Evolutionary conservation across 1,140 invertebrate genomes (phyloP), one percentile per base, ranked within the genome.

Genomic region (Nebria ingens): DNA sequence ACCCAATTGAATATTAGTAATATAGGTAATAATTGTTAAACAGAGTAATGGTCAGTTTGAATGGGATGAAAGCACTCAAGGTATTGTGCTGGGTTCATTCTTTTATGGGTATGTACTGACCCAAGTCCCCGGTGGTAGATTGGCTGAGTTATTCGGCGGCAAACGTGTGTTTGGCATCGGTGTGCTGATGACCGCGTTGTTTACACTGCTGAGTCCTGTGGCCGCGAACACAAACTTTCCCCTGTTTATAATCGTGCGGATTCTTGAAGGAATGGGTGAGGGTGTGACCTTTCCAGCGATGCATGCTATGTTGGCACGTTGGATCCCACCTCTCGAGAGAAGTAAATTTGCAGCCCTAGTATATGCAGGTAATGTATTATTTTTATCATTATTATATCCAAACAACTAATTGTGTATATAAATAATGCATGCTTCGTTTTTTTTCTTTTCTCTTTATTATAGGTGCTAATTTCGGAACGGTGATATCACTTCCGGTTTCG

Each of bases 81-180:
- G 87, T 52, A 70, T 90, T 55, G 86, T 93, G 58, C 73, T 93
- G 40, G 87, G 89, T 6, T 84, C 86, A 49, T 93, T 92, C 73
- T 92, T 91, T 72, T 84, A 87, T 65, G 90, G 90, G 52, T 93
- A 92, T 73, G 84, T 92, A 3, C 67, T 88, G 49, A 91, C 89
- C 17, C 91, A 93, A 75, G 79, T 94, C 25, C 89, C 91, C 9
- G 91, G 89, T 38, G 90, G 90, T 0, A 75, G 87, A 56, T 75
- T 91, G 69, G 86, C 88, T 1, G 87, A 89, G 68, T 73, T 82
- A 65, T 80, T 84, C 65, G 87, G 88, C 12, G 87, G 87, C 34
- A 93, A 92, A 71, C 71, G 82, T 51, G 79, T 92, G 22, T 90
- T 89, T 65, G 87, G 87, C 19, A 65, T 84, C 45, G 89, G 89